Base-by-base conservation (phyloP, 2,797 vertebrate genomes). In the Propithecus deckenii region DNA sequence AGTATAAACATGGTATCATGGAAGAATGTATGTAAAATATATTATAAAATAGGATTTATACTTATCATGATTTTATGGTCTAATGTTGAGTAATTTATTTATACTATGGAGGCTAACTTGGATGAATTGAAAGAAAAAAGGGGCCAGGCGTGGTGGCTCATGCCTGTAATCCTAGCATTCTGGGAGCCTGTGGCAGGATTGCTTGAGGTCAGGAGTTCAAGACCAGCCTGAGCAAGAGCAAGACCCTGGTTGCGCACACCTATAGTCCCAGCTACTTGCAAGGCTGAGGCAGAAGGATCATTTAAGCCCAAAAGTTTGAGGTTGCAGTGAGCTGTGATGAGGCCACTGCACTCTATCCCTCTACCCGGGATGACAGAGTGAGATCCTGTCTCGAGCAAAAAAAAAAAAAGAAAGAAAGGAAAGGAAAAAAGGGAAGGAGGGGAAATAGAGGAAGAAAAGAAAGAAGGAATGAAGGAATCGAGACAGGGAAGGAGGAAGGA, bases 221-320 rank as follows among this genome's bases (percentile, higher is more conserved):
- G 32, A 67, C 32, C 63, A n/a, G 1, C 63, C 23, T 65, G 32
- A 65, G 63, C 63, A n/a, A 67, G 15, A 18, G 17, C 7, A 4
- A 67, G 63, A 67, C 8, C 32, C 63, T n/a, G 18, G 32, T 67
- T 7, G 7, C 0, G 0, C 0, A 0, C 8, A 17, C 4, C 17
- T 67, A n/a, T 35, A 18, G 63, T 67, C 32, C 17, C 32, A 67
- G 8, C 63, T 35, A 35, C 32, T 67, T 28, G 32, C 32, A 32
- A 20, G 17, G 32, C 63, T 20, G 63, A 67, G n/a, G 63, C 63
- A 67, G 63, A 7, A 20, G 32, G 18, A 35, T 67, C 32, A 67
- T 32, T 65, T 67, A 17, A 67, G 63, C 17, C 63, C 32, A n/a
- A n/a, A 17, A 18, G 15, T 67, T n/a, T n/a, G 32, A 67, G 63